Evolutionary conservation across 2,113 vertebrate species (phyloP).

Genomic region (Nothobranchius furzeri): DNA sequence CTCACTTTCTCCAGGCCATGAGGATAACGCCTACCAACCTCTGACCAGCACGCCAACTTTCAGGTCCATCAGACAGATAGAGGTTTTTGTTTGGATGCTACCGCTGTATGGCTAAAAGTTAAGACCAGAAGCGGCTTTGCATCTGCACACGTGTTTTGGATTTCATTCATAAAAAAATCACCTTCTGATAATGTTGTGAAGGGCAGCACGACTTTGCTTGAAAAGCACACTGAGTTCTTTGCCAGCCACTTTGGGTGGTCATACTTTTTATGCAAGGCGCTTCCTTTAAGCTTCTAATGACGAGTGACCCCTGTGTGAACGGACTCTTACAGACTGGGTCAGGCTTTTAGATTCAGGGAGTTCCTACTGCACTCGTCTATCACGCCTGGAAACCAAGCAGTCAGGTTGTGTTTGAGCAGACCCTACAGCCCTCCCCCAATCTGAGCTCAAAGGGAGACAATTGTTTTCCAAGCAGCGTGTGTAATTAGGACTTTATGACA

Average conservation of each 20-base stretch:
- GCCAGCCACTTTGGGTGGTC: constrained; percentile 85
- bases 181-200: constrained; percentile 52
- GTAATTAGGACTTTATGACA: constrained; percentile 59
- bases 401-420: constrained; percentile 63
- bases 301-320: constrained; percentile 82
- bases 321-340: constrained; percentile 81
- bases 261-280: constrained; percentile 70
- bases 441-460: constrained; percentile 45
- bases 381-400: constrained; percentile 76
- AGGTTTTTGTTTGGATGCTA: not conserved
- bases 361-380: constrained; percentile 78
- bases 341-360: constrained; percentile 76
- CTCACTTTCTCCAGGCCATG: constrained; percentile 7
- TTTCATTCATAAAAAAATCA: constrained; percentile 27
- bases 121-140: not conserved
- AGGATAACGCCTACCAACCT: constrained; percentile 1
- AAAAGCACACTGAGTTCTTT: constrained; percentile 60
- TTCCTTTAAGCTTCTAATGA: constrained; percentile 82
- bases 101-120: not conserved
- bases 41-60: not conserved
- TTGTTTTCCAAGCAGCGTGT: constrained; percentile 57
- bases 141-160: constrained; percentile 11
- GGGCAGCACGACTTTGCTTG: constrained; percentile 58
- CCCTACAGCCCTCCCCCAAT: constrained; percentile 47
- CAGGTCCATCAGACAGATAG: not conserved